These are phyloP conservation scores for Sebastes miniatus DNA, from an alignment of 2,797 vertebrate genomes.

Conservation along the genomic window DNA sequence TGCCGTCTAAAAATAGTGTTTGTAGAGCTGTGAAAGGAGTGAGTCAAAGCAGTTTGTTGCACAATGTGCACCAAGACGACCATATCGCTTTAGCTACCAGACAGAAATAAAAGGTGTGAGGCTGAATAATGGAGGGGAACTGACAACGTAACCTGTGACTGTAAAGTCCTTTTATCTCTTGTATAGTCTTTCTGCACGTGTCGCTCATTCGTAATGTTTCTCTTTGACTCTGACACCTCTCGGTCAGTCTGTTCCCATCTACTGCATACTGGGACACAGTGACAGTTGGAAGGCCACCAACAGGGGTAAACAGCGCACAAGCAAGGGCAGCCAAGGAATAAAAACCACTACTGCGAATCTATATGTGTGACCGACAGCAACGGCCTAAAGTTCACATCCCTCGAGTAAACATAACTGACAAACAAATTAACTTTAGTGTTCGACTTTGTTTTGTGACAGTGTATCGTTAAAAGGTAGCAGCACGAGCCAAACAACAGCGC, in stretches of 20 bases:
- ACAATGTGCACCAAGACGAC: conserved; percentile 24
- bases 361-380: neutral
- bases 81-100: neutral
- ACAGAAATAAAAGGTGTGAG: neutral
- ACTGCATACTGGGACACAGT: neutral
- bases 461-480: conserved; percentile 9
- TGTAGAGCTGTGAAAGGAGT: conserved; percentile 35
- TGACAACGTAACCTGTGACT: neutral
- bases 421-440: conserved; percentile 44
- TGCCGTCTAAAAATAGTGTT: conserved; percentile 54
- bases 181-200: neutral
- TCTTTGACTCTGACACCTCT: conserved; percentile 5
- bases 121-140: neutral
- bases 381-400: neutral
- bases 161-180: neutral
- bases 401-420: conserved; percentile 6
- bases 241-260: neutral
- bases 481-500: conserved; percentile 9
- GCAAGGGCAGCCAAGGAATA: conserved; percentile 39
- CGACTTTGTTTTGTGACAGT: conserved; percentile 39
- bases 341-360: neutral
- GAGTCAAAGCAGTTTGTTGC: conserved; percentile 57
- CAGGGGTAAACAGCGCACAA: conserved; percentile 5
- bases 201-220: neutral
- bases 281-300: conserved; percentile 45